Percentiles rank a stretch among this genome's conserved stretches.
These are phyloP conservation scores for Chaetodon trifasciatus DNA, from an alignment of 2,797 vertebrate genomes.

Conservation along the genomic window DNA sequence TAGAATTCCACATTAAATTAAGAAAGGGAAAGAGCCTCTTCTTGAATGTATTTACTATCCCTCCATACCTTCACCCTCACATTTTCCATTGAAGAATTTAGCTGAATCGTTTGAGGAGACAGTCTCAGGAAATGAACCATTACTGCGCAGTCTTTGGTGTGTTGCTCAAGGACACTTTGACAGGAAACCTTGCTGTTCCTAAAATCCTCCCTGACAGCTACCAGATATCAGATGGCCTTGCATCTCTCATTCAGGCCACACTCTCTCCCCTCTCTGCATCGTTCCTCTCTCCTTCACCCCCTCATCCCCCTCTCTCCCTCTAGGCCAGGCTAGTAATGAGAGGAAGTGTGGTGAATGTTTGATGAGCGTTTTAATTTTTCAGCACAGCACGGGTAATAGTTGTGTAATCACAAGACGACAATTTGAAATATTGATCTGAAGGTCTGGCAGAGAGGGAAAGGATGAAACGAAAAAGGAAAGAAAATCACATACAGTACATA, in stretches of 20 bases:
- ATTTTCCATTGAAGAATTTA: neutral
- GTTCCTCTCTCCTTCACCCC: neutral
- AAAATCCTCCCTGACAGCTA: conserved; percentile 2
- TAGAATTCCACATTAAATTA: too few species aligned
- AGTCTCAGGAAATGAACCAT: neutral
- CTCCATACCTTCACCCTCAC: neutral
- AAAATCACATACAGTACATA: neutral
- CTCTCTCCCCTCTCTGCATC: neutral
- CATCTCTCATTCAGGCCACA: conserved; percentile 7
- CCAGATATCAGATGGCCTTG: neutral
- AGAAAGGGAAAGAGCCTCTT: too few species aligned
- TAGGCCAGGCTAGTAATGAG: conserved; percentile 25
- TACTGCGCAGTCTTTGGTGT: neutral
- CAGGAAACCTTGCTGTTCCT: neutral
- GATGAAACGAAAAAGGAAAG: neutral
- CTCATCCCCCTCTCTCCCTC: neutral
- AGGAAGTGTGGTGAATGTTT: conserved; percentile 44
- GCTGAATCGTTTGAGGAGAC: neutral
- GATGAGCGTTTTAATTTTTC: conserved; percentile 54
- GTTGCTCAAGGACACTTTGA: conserved; percentile 12
- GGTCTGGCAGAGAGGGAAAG: conserved; percentile 41
- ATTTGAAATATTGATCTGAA: conserved; percentile 61
- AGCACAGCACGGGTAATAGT: conserved; percentile 40
- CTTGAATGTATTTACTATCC: too few species aligned
- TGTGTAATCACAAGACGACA: conserved; percentile 53